Conservation (phyloP, 2,888 invertebrate species). For the Epirrita christyi region DNA sequence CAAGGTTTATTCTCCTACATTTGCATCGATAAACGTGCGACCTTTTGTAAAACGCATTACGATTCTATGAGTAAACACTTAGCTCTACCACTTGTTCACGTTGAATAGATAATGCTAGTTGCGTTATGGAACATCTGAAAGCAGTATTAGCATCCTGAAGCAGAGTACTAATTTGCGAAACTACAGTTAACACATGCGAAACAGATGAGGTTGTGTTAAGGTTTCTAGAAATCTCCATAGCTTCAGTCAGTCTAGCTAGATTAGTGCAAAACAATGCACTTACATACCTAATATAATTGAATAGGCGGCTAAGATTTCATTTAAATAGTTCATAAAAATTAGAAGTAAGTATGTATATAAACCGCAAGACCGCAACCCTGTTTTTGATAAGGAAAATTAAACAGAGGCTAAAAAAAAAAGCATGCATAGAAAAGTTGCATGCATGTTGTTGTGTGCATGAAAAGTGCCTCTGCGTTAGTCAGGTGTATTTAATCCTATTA, state of each 20-base stretch:
- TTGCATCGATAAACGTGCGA: slow-evolving; percentile 55
- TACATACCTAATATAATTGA: too few species aligned
- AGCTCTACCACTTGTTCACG: slow-evolving; percentile 46
- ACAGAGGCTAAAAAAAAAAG: too few species aligned
- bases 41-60: slow-evolving; percentile 56
- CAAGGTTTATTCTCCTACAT: slow-evolving; percentile 18
- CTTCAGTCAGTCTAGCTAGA: background rate
- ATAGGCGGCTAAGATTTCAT: too few species aligned
- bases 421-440: too few species aligned
- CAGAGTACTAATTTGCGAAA: slow-evolving; percentile 17
- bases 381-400: too few species aligned
- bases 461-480: too few species aligned
- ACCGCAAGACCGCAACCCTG: too few species aligned
- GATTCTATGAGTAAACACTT: slow-evolving; percentile 61
- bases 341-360: too few species aligned
- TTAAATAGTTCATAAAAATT: too few species aligned
- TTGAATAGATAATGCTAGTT: slow-evolving; percentile 59
- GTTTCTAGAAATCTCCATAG: background rate
- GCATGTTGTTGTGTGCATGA: too few species aligned
- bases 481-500: too few species aligned
- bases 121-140: slow-evolving; percentile 47
- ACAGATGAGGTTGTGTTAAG: slow-evolving; percentile 15
- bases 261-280: too few species aligned
- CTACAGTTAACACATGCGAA: slow-evolving; percentile 24
- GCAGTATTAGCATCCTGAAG: slow-evolving; percentile 17